Conservation (phyloP, 2,888 invertebrate species). For the Rhingia campestris region DNA sequence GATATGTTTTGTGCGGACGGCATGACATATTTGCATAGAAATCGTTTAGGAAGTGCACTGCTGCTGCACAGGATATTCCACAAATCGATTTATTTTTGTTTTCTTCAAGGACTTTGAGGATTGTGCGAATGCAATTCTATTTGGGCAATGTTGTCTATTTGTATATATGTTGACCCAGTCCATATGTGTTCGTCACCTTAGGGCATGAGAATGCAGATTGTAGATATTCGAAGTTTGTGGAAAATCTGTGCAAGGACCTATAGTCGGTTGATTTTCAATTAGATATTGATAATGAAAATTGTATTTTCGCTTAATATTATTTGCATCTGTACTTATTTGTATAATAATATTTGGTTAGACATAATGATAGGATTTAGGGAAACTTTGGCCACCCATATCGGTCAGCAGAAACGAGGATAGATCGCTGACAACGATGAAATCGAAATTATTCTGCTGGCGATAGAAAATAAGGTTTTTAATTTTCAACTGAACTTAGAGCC, state of each 20-base stretch:
- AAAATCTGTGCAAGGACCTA: conserved; percentile 15
- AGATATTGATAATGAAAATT: conserved; percentile 45
- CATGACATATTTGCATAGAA: conserved; percentile 61
- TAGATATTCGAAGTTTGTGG: conserved; percentile 17
- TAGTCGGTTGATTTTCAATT: conserved; percentile 33
- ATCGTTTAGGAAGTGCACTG: conserved; percentile 58
- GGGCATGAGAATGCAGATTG: not conserved
- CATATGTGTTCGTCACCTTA: conserved; percentile 26
- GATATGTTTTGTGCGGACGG: conserved; percentile 39
- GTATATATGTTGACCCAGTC: conserved; percentile 34
- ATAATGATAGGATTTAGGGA: too few species aligned
- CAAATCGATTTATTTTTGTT: conserved; percentile 62
- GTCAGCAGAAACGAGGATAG: too few species aligned
- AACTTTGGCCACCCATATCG: too few species aligned
- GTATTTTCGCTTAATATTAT: conserved; percentile 23
- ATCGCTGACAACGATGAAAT: too few species aligned
- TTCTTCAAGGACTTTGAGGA: not conserved
- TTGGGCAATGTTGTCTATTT: conserved; percentile 16
- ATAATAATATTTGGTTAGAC: too few species aligned
- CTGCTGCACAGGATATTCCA: conserved; percentile 23
- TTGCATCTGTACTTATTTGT: not conserved
- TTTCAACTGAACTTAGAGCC: too few species aligned
- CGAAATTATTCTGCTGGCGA: too few species aligned
- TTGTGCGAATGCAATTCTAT: not conserved
- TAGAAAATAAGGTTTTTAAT: too few species aligned